Evolutionary conservation across 2,113 vertebrate species (phyloP).

Genomic region (Chloroceryle aenea): DNA sequence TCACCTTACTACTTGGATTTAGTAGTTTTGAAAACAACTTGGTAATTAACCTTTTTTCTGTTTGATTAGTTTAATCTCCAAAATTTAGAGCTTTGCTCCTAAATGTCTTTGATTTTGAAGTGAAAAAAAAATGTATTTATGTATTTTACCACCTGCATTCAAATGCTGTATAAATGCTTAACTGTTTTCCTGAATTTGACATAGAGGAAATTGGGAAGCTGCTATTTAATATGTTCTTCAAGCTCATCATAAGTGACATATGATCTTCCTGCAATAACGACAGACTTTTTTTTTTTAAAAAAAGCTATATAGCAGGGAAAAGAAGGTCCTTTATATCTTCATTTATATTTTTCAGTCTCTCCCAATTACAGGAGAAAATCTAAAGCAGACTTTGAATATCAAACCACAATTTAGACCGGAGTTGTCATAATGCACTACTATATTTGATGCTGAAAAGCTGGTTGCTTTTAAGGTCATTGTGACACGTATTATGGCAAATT

Average conservation of each 20-base stretch:
- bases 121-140: neutral
- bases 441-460: neutral
- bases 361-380: neutral
- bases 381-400: neutral
- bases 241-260: conserved; percentile 6
- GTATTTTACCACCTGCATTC: conserved; percentile 29
- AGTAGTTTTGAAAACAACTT: neutral
- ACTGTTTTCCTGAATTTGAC: conserved; percentile 34
- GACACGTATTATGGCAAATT: neutral
- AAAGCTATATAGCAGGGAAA: neutral
- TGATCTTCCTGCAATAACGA: neutral
- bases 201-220: conserved; percentile 32
- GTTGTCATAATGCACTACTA: neutral
- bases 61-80: neutral
- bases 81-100: neutral
- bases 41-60: neutral
- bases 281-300: neutral
- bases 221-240: conserved; percentile 24
- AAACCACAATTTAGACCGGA: neutral
- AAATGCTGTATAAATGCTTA: neutral
- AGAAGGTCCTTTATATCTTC: neutral
- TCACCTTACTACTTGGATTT: neutral
- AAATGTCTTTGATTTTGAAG: neutral
- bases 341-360: neutral
- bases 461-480: conserved; percentile 10